Evolutionary conservation across 92 coral and sea anemone genomes (phyloP), one percentile per base, ranked within the genome.

Genomic region (Epizoanthus rinbou): DNA sequence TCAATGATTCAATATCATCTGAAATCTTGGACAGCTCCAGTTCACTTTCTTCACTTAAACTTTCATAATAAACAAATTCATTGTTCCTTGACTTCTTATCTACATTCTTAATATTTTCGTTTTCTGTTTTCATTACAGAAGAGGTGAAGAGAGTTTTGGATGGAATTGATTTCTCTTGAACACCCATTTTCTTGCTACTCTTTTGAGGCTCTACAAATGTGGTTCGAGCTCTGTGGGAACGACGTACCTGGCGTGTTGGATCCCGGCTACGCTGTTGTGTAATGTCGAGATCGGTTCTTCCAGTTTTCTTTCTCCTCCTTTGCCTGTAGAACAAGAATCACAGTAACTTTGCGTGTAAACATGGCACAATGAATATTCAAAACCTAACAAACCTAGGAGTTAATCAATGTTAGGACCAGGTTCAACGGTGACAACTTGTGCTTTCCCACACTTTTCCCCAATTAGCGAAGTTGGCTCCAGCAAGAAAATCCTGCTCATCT

Each of bases 11-110:
- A 2, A 86, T 69, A 54, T 65, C 86, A 53, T 88, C 95, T 35
- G 95, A 92, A 24, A 97, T 86, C 37, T 91, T 92, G 7, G 99
- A 96, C 64, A 96, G 60, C 47, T 91, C 94, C 13, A 96, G 81
- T 13, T 97, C 98, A 45, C 98, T 94, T 56, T 97, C 99, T 56
- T 88, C 93, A 71, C 97, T 94, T 62, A 97, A 71, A 41, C 88
- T 86, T 65, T 82, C 86, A 22, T 83, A 86, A 28, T 78, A 76
- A 18, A 86, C 71, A 39, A 24, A 4, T n/a, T 78, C 69, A 23
- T 63, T 78, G 5, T 15, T 19, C 37, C 8, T 78, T 43, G 71
- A 23, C 0, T 21, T 33, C 28, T 62, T 78, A 39, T 19, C 57
- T 23, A 9, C 72, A 28, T 41, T 10, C 24, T 1, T 8, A 33